phyloP scores from a whole-genome alignment of 2,113 vertebrate species.

The Oreochromis tanganicae region DNA sequence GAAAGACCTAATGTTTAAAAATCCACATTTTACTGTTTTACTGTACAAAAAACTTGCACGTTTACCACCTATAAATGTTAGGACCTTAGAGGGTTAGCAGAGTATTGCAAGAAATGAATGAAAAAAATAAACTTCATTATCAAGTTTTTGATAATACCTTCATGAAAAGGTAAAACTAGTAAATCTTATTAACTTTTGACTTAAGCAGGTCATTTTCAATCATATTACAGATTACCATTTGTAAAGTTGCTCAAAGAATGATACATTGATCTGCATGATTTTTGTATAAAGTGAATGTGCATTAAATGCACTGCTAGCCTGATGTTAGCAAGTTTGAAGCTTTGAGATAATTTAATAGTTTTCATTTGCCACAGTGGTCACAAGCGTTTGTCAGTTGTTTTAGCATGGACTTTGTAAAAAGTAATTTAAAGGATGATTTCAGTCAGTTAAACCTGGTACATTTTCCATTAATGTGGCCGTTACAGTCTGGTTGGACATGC shows the following conservation, averaged over 20 bases:
- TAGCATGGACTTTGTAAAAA: not conserved
- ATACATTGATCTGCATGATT: not conserved
- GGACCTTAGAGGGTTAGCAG: not conserved
- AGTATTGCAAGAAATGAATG: not conserved
- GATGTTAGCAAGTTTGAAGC: not conserved
- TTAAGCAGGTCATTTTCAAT: not conserved
- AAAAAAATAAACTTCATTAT: not conserved
- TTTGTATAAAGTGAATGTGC: not conserved
- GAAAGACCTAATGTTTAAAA: not conserved
- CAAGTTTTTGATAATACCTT: not conserved
- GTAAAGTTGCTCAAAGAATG: not conserved
- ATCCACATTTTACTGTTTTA: not conserved
- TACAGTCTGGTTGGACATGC: not conserved
- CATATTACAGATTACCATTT: not conserved
- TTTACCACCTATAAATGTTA: not conserved
- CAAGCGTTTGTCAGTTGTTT: not conserved
- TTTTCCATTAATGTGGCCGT: not conserved
- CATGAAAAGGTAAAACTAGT: not conserved
- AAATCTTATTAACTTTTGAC: not conserved
- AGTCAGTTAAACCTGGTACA: not conserved
- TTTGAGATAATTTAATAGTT: not conserved
- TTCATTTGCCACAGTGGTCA: not conserved
- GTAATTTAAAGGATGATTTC: not conserved
- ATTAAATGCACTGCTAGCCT: not conserved
- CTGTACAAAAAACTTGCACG: rapidly evolving